Evolutionary conservation across 2,888 invertebrate species (phyloP).

Genomic region (Idaea dimidiata): DNA sequence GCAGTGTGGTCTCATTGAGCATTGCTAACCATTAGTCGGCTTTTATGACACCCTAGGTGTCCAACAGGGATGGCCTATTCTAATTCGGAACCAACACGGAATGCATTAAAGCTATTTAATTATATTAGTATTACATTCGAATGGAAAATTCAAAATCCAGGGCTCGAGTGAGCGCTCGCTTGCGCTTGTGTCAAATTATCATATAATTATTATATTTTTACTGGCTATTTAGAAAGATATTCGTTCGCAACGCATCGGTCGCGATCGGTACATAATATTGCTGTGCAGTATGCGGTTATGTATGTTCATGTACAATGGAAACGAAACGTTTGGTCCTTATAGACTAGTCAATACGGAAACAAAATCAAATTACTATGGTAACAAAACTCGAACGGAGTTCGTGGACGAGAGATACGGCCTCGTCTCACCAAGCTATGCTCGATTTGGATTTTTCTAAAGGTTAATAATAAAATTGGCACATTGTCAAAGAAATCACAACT

Average conservation of each 20-base stretch:
- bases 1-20: too few relatives aligned
- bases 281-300: constrained; percentile 13
- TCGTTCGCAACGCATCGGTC: background rate
- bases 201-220: background rate
- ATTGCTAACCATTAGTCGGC: too few relatives aligned
- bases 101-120: too few relatives aligned
- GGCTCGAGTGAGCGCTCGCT: background rate
- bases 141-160: too few relatives aligned
- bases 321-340: constrained; percentile 67
- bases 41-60: too few relatives aligned
- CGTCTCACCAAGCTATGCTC: constrained; percentile 74
- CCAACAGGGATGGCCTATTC: too few relatives aligned
- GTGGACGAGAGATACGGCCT: constrained; percentile 41
- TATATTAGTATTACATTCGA: too few relatives aligned
- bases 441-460: constrained; percentile 65
- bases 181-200: background rate
- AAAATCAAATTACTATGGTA: constrained; percentile 70
- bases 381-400: constrained; percentile 59
- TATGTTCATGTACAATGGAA: constrained; percentile 40
- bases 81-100: too few relatives aligned
- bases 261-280: constrained; percentile 27
- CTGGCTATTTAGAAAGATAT: constrained; percentile 10
- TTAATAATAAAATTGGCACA: constrained; percentile 79
- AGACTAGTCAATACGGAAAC: constrained; percentile 73
- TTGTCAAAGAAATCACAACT: constrained; percentile 77